Evolutionary conservation across 2,797 vertebrate species (phyloP).

Genomic region (Xyrichtys novacula): DNA sequence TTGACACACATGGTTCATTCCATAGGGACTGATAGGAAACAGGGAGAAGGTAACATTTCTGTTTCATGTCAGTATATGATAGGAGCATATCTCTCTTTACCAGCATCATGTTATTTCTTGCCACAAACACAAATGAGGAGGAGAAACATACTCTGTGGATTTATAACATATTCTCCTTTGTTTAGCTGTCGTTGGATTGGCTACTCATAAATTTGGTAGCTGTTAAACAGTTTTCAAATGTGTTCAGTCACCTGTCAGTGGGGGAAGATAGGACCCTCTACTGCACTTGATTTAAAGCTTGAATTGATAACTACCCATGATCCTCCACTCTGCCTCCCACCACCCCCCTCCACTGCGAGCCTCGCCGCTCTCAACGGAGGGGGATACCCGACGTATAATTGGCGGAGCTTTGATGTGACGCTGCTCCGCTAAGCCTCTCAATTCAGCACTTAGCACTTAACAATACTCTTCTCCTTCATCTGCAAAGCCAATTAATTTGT

Average conservation of each 20-base stretch:
- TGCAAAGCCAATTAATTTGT: slow-evolving; percentile 72
- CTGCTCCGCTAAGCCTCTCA: slow-evolving; percentile 60
- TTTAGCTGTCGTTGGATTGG: background rate
- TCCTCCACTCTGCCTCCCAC: slow-evolving; percentile 16
- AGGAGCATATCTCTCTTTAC: too few species aligned
- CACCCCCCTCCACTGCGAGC: slow-evolving; percentile 10
- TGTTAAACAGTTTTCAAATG: background rate
- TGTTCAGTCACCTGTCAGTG: background rate
- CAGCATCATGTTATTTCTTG: too few species aligned
- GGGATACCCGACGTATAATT: slow-evolving; percentile 56
- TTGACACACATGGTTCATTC: too few species aligned
- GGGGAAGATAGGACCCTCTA: background rate
- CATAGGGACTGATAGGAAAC: too few species aligned
- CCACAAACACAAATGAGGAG: too few species aligned
- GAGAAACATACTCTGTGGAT: too few species aligned
- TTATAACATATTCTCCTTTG: background rate
- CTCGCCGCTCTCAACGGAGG: slow-evolving; percentile 15
- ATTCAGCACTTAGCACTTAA: slow-evolving; percentile 65
- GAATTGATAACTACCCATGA: slow-evolving; percentile 49
- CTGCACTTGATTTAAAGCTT: slow-evolving; percentile 23
- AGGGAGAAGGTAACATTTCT: too few species aligned
- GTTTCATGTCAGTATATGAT: too few species aligned
- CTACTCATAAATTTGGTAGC: background rate
- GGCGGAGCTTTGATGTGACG: slow-evolving; percentile 71
- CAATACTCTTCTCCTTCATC: slow-evolving; percentile 69